phyloP scores from a whole-genome alignment of 2,797 vertebrate genomes.

The Taeniopygia guttata region DNA sequence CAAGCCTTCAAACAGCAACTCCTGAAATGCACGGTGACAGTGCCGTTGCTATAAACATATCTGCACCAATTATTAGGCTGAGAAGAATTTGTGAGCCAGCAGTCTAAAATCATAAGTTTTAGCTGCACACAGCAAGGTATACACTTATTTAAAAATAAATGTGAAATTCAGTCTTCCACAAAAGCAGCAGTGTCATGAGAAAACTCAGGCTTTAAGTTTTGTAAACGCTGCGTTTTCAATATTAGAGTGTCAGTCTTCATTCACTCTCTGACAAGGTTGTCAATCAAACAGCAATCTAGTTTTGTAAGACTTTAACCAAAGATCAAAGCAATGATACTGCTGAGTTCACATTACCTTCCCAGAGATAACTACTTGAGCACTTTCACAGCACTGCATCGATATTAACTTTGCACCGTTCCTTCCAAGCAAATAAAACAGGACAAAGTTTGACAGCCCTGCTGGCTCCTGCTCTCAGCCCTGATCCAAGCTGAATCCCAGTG shows the following conservation, averaged over 20 bases:
- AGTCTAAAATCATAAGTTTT: not conserved
- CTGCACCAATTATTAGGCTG: not conserved
- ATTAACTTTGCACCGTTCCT: conserved; percentile 66
- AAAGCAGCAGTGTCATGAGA: conserved; percentile 76
- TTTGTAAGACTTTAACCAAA: conserved; percentile 75
- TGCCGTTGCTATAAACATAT: not conserved
- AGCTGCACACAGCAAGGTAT: conserved; percentile 33
- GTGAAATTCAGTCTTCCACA: conserved; percentile 69
- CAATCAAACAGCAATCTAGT: conserved; percentile 77
- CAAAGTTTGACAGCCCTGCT: conserved; percentile 24
- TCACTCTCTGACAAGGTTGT: conserved; percentile 76
- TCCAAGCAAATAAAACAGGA: conserved; percentile 57
- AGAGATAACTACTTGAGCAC: conserved; percentile 64
- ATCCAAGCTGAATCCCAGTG: not conserved
- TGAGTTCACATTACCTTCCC: conserved; percentile 76
- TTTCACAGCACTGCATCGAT: conserved; percentile 49
- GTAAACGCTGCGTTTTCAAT: conserved; percentile 76
- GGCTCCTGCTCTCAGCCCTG: not conserved
- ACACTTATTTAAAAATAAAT: conserved; percentile 62
- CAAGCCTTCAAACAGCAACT: conserved; percentile 4
- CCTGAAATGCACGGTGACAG: not conserved
- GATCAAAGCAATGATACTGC: conserved; percentile 79
- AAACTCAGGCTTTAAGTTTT: conserved; percentile 69
- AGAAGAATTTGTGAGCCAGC: not conserved
- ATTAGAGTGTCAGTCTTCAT: conserved; percentile 80